Base-by-base conservation (phyloP, 1,140 invertebrate genomes). In the Ruditapes philippinarum region DNA sequence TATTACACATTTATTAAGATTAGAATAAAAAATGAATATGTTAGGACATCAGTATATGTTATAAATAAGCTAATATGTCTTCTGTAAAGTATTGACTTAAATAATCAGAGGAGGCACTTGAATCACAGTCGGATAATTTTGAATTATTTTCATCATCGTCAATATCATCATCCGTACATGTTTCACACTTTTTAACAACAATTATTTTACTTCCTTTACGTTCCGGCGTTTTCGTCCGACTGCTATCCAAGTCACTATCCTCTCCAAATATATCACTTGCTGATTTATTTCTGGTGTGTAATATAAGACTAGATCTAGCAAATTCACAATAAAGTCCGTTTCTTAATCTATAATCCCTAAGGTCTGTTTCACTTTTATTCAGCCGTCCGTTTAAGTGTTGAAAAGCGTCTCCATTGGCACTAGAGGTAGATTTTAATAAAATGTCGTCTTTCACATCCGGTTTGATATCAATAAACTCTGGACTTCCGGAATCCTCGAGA, bases 261-360 rank as follows among this genome's bases (percentile, higher is more conserved):
- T 36, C 78, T 19, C 51, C n/a, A 40, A 38, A 36, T n/a, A 80
- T n/a, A 38, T 22, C 11, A 62, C 42, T 36, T 62, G 33, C 38
- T 22, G 36, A 42, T 74, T n/a, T 28, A 36, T n/a, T 57, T 22
- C 78, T 33, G 33, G 78, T 17, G 40, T 80, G 78, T 7, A 80
- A 11, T 40, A 80, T 62, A 38, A 80, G 40, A 80, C 78, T 80
- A 17, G 78, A 62, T 7, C 19, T 60, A 36, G 51, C 78, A 80
- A 80, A 80, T 19, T 80, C 78, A 54, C 78, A 80, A 22, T 62
- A 80, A 60, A 80, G 49, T 62, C 78, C 78, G 33, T 80, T 80
- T 31, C 62, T 80, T 14, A 38, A 14, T n/a, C 78, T 22, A 28
- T 80, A 80, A 62, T 80, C 78, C n/a, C 54, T 25, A 11, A 80